phyloP scores from a whole-genome alignment of 1,140 invertebrate genomes.

The Hyphantria cunea region DNA sequence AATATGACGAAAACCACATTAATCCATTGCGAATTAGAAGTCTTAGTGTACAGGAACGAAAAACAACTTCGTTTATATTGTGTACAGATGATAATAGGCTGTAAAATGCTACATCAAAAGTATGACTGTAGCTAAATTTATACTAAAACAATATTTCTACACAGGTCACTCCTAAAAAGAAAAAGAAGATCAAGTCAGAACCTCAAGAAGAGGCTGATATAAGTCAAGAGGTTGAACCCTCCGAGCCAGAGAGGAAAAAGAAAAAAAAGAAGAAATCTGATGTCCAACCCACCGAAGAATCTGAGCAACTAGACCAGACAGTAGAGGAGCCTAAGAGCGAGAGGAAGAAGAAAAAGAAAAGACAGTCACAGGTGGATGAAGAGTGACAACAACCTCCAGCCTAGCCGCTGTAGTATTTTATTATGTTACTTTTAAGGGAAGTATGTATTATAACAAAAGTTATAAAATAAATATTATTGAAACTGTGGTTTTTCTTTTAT shows the following conservation, averaged over 20 bases:
- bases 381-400: conserved; percentile 12
- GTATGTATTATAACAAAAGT: background rate
- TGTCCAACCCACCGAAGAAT: conserved; percentile 4
- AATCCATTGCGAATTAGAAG: no score
- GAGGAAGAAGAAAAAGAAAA: conserved; percentile 32
- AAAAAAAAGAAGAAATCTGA: conserved; percentile 21
- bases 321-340: conserved; percentile 32
- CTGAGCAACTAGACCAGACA: background rate
- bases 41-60: no score
- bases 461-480: conserved; percentile 1
- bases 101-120: no score
- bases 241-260: conserved; percentile 22
- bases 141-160: no score
- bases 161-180: no score
- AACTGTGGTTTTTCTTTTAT: background rate
- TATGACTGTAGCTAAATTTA: no score
- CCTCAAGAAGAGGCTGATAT: conserved; percentile 1
- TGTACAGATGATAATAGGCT: no score
- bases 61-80: no score
- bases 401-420: background rate
- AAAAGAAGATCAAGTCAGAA: conserved; percentile 14
- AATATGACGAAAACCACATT: no score
- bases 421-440: background rate
- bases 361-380: conserved; percentile 26
- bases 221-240: conserved; percentile 1